phyloP scores from a whole-genome alignment of 2,113 vertebrate genomes.

The Leptocoma aspasia region DNA sequence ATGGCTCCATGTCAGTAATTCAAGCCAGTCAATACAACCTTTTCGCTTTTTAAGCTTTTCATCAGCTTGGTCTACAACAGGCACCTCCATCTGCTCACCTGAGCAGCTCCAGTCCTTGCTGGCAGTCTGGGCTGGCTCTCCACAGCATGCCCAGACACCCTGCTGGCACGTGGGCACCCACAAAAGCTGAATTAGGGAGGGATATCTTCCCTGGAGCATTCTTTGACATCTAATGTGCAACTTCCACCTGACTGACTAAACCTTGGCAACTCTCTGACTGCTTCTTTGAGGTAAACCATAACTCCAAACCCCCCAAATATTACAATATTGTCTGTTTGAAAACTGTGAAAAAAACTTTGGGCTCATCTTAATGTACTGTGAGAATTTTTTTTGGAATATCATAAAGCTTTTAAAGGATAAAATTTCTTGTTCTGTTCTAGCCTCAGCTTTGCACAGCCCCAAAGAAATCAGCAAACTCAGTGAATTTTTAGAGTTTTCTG shows the following conservation, averaged over 20 bases:
- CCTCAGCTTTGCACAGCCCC: background rate
- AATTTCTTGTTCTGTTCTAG: background rate
- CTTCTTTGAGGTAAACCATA: background rate
- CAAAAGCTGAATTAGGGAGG: background rate
- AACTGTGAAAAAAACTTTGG: background rate
- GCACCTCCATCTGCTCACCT: background rate
- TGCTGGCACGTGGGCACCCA: background rate
- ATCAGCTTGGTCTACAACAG: background rate
- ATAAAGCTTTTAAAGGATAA: background rate
- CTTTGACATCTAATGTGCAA: background rate
- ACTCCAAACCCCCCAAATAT: background rate
- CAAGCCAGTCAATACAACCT: background rate
- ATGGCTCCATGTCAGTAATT: background rate
- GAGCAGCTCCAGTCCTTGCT: background rate
- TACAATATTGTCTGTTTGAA: background rate
- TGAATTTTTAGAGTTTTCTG: background rate
- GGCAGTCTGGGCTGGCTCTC: background rate
- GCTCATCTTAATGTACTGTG: background rate
- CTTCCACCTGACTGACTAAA: background rate
- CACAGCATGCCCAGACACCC: background rate
- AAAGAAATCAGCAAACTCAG: background rate
- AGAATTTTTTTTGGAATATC: background rate
- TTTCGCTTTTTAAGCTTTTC: background rate
- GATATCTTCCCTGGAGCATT: background rate
- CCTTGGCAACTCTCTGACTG: background rate